Evolutionary conservation across 1,140 invertebrate species (phyloP).

Genomic region (Diuraphis noxia): DNA sequence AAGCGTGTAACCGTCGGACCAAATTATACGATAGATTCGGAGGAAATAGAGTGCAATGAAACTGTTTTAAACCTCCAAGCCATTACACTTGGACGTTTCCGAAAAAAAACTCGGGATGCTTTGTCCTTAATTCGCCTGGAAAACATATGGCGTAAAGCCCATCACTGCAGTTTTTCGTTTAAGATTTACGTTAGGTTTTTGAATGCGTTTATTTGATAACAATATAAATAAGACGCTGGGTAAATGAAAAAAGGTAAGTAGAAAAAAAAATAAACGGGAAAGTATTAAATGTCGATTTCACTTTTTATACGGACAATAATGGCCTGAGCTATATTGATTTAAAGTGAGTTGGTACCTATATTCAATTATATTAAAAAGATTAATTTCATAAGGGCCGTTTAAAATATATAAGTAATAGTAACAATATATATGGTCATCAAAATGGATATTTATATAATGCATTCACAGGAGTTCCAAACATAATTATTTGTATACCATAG

Average conservation of each 20-base stretch:
- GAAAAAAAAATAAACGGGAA: neutral
- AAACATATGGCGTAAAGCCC: neutral
- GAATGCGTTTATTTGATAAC: neutral
- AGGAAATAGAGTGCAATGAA: slow-evolving; percentile 18
- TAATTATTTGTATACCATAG: neutral
- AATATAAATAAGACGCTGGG: neutral
- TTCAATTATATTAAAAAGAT: neutral
- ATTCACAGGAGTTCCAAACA: neutral
- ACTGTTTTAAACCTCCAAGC: neutral
- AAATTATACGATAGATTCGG: neutral
- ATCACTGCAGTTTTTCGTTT: neutral
- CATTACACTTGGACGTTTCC: neutral
- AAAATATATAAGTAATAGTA: neutral
- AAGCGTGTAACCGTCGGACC: neutral
- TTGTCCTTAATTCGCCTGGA: neutral
- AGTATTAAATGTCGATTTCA: neutral
- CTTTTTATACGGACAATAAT: neutral
- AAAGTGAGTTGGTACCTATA: neutral
- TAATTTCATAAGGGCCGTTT: neutral
- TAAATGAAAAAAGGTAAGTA: neutral
- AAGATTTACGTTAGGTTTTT: neutral
- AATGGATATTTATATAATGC: neutral
- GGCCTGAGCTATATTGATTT: neutral
- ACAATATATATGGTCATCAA: neutral
- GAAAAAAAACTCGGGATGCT: neutral